phyloP scores from a whole-genome alignment of 2,888 invertebrate species.

The Leptothorax acervorum region DNA sequence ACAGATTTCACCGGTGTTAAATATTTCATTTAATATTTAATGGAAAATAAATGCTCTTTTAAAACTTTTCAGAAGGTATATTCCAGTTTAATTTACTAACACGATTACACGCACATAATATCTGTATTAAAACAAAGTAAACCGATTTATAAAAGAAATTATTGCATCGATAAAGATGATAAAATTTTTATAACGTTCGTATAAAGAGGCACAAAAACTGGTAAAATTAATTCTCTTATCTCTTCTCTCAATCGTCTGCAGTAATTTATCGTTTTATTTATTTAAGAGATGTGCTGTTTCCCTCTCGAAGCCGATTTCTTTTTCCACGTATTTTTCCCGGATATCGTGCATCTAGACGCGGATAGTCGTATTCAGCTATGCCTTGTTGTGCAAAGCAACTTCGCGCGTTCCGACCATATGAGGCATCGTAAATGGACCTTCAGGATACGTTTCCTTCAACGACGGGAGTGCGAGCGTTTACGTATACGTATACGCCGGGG shows the following conservation, averaged over 20 bases:
- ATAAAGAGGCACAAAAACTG: neutral
- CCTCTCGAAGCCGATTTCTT: neutral
- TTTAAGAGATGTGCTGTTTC: neutral
- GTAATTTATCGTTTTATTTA: neutral
- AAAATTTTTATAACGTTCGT: neutral
- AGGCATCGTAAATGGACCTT: slow-evolving; percentile 55
- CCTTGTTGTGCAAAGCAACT: slow-evolving; percentile 9
- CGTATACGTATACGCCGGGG: slow-evolving; percentile 50
- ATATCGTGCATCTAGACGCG: neutral
- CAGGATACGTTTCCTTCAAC: slow-evolving; percentile 59
- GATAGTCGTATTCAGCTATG: slow-evolving; percentile 1
- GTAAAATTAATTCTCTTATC: neutral
- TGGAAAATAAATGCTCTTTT: slow-evolving; percentile 15
- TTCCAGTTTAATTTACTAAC: neutral
- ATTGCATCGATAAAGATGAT: slow-evolving; percentile 1
- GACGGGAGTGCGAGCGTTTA: slow-evolving; percentile 27
- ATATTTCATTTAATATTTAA: slow-evolving; percentile 21
- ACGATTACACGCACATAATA: neutral
- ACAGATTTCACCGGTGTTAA: slow-evolving; percentile 2
- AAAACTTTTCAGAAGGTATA: neutral
- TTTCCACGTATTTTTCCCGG: neutral
- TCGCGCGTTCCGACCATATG: slow-evolving; percentile 34
- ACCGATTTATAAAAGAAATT: neutral
- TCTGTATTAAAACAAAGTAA: neutral
- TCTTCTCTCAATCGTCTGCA: neutral